Evolutionary conservation across 2,888 invertebrate species (phyloP), one percentile per base, ranked within the genome.

Genomic region (Polyploca ridens): DNA sequence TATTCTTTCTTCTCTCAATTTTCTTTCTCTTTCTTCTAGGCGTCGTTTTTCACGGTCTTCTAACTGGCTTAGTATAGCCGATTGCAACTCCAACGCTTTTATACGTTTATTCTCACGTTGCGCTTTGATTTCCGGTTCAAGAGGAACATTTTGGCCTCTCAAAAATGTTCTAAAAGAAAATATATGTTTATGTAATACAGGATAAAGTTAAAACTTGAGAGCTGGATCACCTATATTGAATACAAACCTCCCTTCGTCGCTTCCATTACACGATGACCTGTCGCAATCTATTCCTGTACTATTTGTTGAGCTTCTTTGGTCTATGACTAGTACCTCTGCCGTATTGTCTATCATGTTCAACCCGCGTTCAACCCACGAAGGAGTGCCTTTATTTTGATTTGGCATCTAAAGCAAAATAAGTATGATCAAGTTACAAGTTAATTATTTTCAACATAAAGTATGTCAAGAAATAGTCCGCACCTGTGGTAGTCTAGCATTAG

Each of bases 11-110:
- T 98, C 98, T 77, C 94, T 95, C 70, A 96, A 88, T 72, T 96
- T 95, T 63, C 94, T 94, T 81, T 97, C 97, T 71, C 96, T 95
- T 85, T 98, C 98, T 86, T 97, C 96, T 77, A 96, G 96, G 14
- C 97, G 95, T 63, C 95, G 94, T 77, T 95, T 94, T 79, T 98
- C 97, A 59, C 97, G 95, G 82, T 98, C 98, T 83, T 97, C 97
- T 63, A 98, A 93, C 86, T 98, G 98, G 82, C 96, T 96, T 75
- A 97, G 95, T 76, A 98, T 97, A 14, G 97, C 98, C 68, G 96
- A 96, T 88, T 99, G 99, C 74, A 98, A 96, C 84, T 98, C 98
- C 69, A 98, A 87, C 0, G 98, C 98, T 87, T 97, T 96, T 70
- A 97, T 96, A 35, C 98, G 95, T 87, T 96, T 97, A 67, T 96